phyloP scores from a whole-genome alignment of 2,888 invertebrate species.

The Microplitis manilae region DNA sequence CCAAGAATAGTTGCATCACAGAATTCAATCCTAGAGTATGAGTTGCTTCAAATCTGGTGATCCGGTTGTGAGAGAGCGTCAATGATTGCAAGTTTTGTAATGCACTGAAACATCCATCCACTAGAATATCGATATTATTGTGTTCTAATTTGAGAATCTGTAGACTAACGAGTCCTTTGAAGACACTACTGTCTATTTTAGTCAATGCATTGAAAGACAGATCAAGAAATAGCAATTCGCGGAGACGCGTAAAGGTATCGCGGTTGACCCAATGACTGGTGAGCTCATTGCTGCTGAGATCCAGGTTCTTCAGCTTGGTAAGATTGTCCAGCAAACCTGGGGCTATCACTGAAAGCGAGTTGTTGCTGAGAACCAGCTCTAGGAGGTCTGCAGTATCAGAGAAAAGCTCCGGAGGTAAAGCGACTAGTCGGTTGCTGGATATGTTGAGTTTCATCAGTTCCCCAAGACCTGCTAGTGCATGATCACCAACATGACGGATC shows the following conservation, averaged over 20 bases:
- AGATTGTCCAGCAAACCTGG: slow-evolving; percentile 83
- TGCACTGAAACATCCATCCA: slow-evolving; percentile 82
- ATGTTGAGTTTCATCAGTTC: slow-evolving; percentile 82
- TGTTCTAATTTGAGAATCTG: slow-evolving; percentile 83
- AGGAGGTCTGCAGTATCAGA: slow-evolving; percentile 81
- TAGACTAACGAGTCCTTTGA: slow-evolving; percentile 82
- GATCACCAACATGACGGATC: slow-evolving; percentile 81
- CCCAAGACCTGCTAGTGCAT: slow-evolving; percentile 81
- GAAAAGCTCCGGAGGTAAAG: slow-evolving; percentile 85
- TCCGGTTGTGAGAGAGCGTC: slow-evolving; percentile 81
- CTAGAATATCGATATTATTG: slow-evolving; percentile 80
- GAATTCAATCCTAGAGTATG: slow-evolving; percentile 84
- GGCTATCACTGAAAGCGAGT: slow-evolving; percentile 82
- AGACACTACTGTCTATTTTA: slow-evolving; percentile 80
- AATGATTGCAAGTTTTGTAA: slow-evolving; percentile 85
- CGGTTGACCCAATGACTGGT: slow-evolving; percentile 85
- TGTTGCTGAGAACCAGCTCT: slow-evolving; percentile 84
- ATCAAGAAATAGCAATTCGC: slow-evolving; percentile 82
- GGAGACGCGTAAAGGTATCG: slow-evolving; percentile 83
- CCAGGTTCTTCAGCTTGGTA: slow-evolving; percentile 81
- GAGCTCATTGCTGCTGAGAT: slow-evolving; percentile 82
- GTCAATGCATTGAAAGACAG: slow-evolving; percentile 82
- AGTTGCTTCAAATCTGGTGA: slow-evolving; percentile 79
- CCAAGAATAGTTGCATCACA: slow-evolving; percentile 81
- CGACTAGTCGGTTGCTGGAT: slow-evolving; percentile 84